Conservation (phyloP, 2,888 invertebrate species). For the Miltochrista miniata region DNA sequence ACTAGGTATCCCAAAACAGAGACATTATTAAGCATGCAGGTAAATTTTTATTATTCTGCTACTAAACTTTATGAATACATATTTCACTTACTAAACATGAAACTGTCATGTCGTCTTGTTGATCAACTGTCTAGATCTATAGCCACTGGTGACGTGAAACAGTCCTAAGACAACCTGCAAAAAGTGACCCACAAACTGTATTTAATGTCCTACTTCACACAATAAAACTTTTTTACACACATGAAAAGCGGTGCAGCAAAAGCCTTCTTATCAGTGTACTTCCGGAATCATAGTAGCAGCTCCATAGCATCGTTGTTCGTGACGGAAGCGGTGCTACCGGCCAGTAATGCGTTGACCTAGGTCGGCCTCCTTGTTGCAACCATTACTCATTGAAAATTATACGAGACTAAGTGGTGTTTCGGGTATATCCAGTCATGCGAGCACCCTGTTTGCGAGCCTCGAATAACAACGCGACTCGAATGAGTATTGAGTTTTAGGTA, state of each 20-base stretch:
- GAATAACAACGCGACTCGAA: slow-evolving; percentile 43
- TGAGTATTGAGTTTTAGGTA: slow-evolving; percentile 45
- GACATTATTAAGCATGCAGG: too few species aligned
- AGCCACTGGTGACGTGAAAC: neutral
- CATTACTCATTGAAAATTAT: slow-evolving; percentile 81
- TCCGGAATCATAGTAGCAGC: slow-evolving; percentile 43
- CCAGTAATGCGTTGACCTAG: slow-evolving; percentile 74
- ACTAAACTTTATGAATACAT: too few species aligned
- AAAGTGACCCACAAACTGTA: slow-evolving; percentile 19
- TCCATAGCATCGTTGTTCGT: slow-evolving; percentile 44
- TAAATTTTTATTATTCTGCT: too few species aligned
- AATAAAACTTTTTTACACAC: slow-evolving; percentile 31
- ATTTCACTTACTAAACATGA: too few species aligned
- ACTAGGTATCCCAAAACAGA: too few species aligned
- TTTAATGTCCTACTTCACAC: slow-evolving; percentile 15
- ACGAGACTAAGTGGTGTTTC: slow-evolving; percentile 78
- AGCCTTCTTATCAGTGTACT: slow-evolving; percentile 24
- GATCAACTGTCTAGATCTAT: too few species aligned
- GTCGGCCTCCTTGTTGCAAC: slow-evolving; percentile 61
- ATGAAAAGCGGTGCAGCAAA: slow-evolving; percentile 15
- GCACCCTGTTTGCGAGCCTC: slow-evolving; percentile 39
- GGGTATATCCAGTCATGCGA: slow-evolving; percentile 68
- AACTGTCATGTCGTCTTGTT: too few species aligned
- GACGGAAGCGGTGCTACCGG: slow-evolving; percentile 57
- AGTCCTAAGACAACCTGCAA: neutral